Base-by-base conservation (phyloP, 2,113 vertebrate genomes). In the Phylloscopus whistleri region DNA sequence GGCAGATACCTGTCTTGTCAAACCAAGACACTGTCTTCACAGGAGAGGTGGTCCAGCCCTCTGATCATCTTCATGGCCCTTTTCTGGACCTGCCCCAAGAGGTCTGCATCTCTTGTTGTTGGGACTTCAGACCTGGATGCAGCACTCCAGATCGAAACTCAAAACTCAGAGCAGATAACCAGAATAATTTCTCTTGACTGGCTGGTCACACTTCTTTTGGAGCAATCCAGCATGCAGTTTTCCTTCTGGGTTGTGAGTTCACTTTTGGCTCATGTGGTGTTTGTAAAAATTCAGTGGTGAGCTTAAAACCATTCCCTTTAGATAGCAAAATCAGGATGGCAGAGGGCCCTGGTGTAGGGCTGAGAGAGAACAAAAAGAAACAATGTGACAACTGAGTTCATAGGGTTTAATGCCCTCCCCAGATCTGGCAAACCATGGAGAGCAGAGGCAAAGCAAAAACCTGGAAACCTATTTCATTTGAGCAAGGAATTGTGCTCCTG, bases 381-480 rank as follows among this genome's bases (percentile, higher is more conserved):
- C 14, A 17, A 18, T 10, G 44, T 51, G 44, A 26, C 20, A 51
- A 67, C 20, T 7, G 24, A 58, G 8, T 51, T 67, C 26, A 67
- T 7, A 11, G 10, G 4, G 5, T 44, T 51, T 76, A 51, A 43
- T 0, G 1, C 11, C 11, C 7, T 51, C 3, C 14, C 9, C 21
- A 67, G 21, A 22, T 14, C 17, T 37, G 11, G 37, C 7, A 37
- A 67, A 51, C 17, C 13, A 6, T 11, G 37, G 21, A 17, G 30
- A 31, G 6, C 4, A 17, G 6, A 9, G 21, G 7, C 3, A 7
- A 58, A 49, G 10, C 10, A 16, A 56, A 58, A 49, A 14, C 26
- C 26, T 43, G 35, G 62, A 43, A 67, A 59, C 4, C 11, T 26
- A 6, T 37, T 76, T 35, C 4, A 26, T 22, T 11, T 9, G 11